Evolutionary conservation across 2,797 vertebrate species (phyloP).

Genomic region (Ctenochaetus hawaiiensis): DNA sequence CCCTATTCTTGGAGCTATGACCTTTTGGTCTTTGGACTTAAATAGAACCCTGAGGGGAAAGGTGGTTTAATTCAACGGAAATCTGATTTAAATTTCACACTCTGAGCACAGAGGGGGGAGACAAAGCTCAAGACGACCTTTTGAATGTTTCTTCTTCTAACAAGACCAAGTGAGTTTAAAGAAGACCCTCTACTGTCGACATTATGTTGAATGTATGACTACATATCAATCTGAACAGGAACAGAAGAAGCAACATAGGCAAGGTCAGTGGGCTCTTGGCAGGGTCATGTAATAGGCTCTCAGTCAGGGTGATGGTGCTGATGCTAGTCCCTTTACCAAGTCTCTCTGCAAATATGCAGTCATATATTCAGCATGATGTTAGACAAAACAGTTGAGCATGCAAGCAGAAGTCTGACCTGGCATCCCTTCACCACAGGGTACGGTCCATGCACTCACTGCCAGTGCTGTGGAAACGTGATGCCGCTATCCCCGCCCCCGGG

Average conservation of each 20-base stretch:
- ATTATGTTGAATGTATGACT: neutral
- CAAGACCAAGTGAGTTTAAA: constrained; percentile 23
- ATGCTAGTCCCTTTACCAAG: constrained; percentile 17
- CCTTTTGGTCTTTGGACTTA: constrained; percentile 70
- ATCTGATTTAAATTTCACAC: constrained; percentile 68
- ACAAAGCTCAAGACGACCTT: neutral
- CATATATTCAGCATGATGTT: neutral
- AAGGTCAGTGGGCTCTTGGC: neutral
- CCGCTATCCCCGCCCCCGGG: constrained; percentile 29
- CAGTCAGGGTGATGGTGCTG: constrained; percentile 20
- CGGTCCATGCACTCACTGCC: constrained; percentile 25
- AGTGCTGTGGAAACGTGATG: constrained; percentile 60
- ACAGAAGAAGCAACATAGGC: constrained; percentile 2
- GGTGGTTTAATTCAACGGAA: constrained; percentile 66
- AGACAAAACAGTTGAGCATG: constrained; percentile 39
- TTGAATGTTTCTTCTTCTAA: constrained; percentile 15
- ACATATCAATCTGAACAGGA: constrained; percentile 4
- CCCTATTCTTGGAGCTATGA: constrained; percentile 73
- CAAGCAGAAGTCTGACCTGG: constrained; percentile 30
- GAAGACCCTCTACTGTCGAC: neutral
- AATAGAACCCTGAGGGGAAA: constrained; percentile 63
- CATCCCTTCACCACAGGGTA: constrained; percentile 25
- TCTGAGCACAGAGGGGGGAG: constrained; percentile 11
- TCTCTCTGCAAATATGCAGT: constrained; percentile 19
- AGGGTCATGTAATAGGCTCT: constrained; percentile 2